These are phyloP conservation scores for Scarus forsteni DNA, from an alignment of 2,797 vertebrate genomes.

Conservation along the genomic window DNA sequence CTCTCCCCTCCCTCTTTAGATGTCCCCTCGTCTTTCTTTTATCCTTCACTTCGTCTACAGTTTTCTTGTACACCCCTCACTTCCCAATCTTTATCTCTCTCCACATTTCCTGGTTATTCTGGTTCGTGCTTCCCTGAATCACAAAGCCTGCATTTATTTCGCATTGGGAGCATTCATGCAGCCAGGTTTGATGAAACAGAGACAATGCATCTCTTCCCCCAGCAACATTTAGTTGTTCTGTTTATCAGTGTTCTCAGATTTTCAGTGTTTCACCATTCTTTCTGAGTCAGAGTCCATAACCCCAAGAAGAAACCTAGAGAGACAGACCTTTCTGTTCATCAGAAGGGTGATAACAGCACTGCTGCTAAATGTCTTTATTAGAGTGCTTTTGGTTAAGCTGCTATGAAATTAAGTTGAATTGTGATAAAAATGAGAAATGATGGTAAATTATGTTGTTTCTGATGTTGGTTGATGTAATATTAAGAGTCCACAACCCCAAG, in stretches of 20 bases:
- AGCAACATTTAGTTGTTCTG: not conserved
- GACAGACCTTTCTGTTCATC: constrained; percentile 27
- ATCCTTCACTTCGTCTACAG: constrained; percentile 24
- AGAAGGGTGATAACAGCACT: constrained; percentile 28
- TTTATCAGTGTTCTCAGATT: too few species aligned
- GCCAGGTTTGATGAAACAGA: constrained; percentile 28
- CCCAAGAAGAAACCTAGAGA: not conserved
- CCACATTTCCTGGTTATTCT: constrained; percentile 4
- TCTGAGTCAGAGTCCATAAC: constrained; percentile 34
- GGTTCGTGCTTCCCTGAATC: constrained; percentile 19
- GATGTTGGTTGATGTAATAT: too few species aligned
- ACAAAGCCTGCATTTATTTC: constrained; percentile 38
- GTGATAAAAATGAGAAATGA: too few species aligned
- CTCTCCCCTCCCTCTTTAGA: not conserved
- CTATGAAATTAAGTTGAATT: too few species aligned
- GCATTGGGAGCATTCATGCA: constrained; percentile 15
- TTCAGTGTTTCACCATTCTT: constrained; percentile 25
- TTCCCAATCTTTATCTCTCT: constrained; percentile 22
- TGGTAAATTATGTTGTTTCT: too few species aligned
- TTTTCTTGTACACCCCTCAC: constrained; percentile 25
- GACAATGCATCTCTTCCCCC: constrained; percentile 36
- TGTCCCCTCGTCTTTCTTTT: constrained; percentile 10
- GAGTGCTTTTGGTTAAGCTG: not conserved
- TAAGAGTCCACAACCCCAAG: too few species aligned
- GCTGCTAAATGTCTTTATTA: constrained; percentile 56